Evolutionary conservation across 2,797 vertebrate genomes (phyloP), one percentile per base, ranked within the genome.

Genomic region (Sebastes steindachneri): DNA sequence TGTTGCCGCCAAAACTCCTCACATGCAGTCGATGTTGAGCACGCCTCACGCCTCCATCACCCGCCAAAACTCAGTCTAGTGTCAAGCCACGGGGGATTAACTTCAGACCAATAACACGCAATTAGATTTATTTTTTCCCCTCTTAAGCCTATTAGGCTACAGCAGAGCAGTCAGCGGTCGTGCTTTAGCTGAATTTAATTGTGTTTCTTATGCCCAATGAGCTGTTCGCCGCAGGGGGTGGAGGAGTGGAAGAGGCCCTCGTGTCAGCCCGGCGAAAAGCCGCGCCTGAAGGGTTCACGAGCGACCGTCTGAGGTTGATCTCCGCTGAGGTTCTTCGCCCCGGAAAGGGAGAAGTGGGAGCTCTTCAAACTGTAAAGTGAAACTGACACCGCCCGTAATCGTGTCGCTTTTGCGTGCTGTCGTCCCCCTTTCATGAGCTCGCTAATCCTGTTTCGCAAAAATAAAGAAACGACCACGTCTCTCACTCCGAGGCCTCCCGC

Each of bases 391-490:
- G 73, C 86, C 92, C 77, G 89, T 94, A 95, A 96, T 95, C 94
- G 77, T 91, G 91, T 96, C 93, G 91, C 89, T 93, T 93, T 96
- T 91, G 89, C 79, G 88, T 67, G 90, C 87, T 85, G 92, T 90
- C 86, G 92, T 90, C 83, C 90, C 90, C 70, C 90, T 95, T 96
- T 97, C 95, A 92, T 86, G 88, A 89, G 88, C 77, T 25, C 77
- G 86, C 82, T 98, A 98, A 98, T 98, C 97, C 96, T 94, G 95
- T 98, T 97, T 97, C 64, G 82, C 88, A 89, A 95, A 95, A 96
- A 97, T 97, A 95, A 97, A 98, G 97, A 97, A 93, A 92, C 96
- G 93, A 93, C 95, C 82, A n/a, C 23, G 41, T 86, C 83, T 77
- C 79, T 69, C 75, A 59, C 80, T 82, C 79, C 2, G 63, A 85